Evolutionary conservation across 2,113 vertebrate species (phyloP).

Genomic region (Gambusia holbrooki): DNA sequence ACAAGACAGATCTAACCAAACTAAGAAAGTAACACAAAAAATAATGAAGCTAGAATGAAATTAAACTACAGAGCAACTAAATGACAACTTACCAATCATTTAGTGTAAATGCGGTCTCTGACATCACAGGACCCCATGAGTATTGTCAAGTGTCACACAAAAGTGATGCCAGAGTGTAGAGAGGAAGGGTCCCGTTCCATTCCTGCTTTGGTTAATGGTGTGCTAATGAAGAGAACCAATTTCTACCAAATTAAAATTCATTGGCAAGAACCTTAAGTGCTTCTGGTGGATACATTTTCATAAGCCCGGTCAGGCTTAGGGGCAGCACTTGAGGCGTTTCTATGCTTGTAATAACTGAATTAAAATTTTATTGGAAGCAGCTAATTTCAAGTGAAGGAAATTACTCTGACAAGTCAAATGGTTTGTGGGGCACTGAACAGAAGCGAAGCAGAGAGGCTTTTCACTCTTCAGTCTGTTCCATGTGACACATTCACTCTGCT

Average conservation of each 20-base stretch:
- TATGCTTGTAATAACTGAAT: conserved; percentile 72
- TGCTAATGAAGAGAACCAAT: conserved; percentile 58
- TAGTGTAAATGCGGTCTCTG: conserved; percentile 19
- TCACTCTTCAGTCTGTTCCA: conserved; percentile 41
- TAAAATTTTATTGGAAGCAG: conserved; percentile 70
- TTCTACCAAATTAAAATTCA: conserved; percentile 68
- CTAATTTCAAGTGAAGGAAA: conserved; percentile 71
- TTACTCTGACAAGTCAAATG: conserved; percentile 60
- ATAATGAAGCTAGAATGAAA: too few species aligned
- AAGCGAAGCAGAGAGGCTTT: conserved; percentile 35
- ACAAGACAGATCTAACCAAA: too few species aligned
- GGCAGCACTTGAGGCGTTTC: conserved; percentile 57
- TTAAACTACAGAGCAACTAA: too few species aligned
- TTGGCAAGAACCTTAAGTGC: conserved; percentile 60
- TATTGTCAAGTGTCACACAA: conserved; percentile 14
- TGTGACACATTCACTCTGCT: conserved; percentile 36
- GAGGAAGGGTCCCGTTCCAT: conserved; percentile 30
- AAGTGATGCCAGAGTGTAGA: conserved; percentile 8
- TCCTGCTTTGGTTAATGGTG: conserved; percentile 14
- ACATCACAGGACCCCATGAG: conserved; percentile 7
- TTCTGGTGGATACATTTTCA: conserved; percentile 60
- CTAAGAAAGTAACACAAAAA: too few species aligned
- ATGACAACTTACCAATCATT: background rate
- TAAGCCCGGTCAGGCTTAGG: conserved; percentile 51
- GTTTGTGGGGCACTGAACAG: conserved; percentile 35